phyloP scores from a whole-genome alignment of 2,888 invertebrate genomes.

The Drosophila mercatorum region DNA sequence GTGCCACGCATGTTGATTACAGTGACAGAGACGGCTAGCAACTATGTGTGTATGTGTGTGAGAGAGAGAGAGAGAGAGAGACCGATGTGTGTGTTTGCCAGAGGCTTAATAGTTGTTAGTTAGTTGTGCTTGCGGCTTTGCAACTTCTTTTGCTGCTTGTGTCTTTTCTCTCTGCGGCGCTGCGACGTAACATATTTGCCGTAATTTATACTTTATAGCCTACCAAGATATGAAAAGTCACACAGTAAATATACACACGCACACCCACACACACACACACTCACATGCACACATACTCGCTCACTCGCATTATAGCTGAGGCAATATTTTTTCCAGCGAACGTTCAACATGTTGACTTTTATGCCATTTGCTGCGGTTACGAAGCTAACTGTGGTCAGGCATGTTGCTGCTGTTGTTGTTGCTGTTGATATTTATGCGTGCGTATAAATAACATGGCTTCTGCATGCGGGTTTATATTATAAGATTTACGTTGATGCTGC shows the following conservation, averaged over 20 bases:
- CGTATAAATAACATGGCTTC: slow-evolving; percentile 70
- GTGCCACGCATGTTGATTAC: slow-evolving; percentile 77
- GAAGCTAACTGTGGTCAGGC: slow-evolving; percentile 74
- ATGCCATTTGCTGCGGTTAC: slow-evolving; percentile 76
- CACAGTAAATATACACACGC: slow-evolving; percentile 36
- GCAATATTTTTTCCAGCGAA: slow-evolving; percentile 71
- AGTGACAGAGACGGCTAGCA: slow-evolving; percentile 27
- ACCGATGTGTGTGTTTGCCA: slow-evolving; percentile 12
- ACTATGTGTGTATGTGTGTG: not conserved
- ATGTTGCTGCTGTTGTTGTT: slow-evolving; percentile 27
- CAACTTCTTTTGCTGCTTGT: slow-evolving; percentile 12
- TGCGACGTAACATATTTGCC: slow-evolving; percentile 67
- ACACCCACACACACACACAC: slow-evolving; percentile 13
- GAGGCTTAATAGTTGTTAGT: slow-evolving; percentile 80
- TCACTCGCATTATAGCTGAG: slow-evolving; percentile 43
- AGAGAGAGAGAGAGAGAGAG: not conserved
- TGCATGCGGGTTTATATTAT: slow-evolving; percentile 70
- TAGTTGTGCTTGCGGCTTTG: slow-evolving; percentile 72
- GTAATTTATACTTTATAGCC: slow-evolving; percentile 81
- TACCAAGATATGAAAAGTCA: slow-evolving; percentile 76
- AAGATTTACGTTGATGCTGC: slow-evolving; percentile 69
- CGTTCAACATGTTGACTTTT: slow-evolving; percentile 77
- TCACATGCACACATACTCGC: slow-evolving; percentile 21
- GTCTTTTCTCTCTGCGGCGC: slow-evolving; percentile 19
- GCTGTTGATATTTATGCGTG: slow-evolving; percentile 71